A percentile compares a stretch with the other conserved stretches of the same genome.
These are phyloP conservation scores for Catocala fraxini DNA, from an alignment of 2,888 invertebrate genomes.

Conservation along the genomic window DNA sequence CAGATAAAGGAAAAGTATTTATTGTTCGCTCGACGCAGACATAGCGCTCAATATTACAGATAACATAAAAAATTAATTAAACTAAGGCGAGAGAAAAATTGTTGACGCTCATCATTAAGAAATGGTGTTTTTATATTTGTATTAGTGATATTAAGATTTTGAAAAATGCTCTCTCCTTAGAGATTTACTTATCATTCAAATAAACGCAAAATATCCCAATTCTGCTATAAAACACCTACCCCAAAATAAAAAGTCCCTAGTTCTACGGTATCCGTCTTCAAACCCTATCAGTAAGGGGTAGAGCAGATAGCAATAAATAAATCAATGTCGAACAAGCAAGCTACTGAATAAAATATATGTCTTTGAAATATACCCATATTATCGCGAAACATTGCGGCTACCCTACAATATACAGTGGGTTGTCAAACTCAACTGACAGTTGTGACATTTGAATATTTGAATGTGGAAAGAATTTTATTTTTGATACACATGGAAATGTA, in stretches of 20 bases:
- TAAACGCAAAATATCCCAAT: conserved; percentile 16
- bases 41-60: too few relatives aligned
- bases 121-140: too few relatives aligned
- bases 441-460: conserved; percentile 43
- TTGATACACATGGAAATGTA: conserved; percentile 6
- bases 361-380: conserved; percentile 79
- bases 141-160: too few relatives aligned
- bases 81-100: too few relatives aligned
- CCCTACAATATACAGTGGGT: conserved; percentile 57
- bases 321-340: conserved; percentile 66
- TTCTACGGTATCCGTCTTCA: conserved; percentile 38
- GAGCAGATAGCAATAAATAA: conserved; percentile 71
- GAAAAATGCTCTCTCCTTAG: neutral
- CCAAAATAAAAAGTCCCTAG: conserved; percentile 23
- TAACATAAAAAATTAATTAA: too few relatives aligned
- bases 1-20: too few relatives aligned
- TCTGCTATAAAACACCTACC: conserved; percentile 13
- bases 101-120: too few relatives aligned
- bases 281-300: conserved; percentile 50
- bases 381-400: conserved; percentile 67
- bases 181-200: conserved; percentile 12
- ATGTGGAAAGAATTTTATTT: conserved; percentile 26
- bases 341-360: conserved; percentile 80
- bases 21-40: too few relatives aligned
- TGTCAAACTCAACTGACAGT: conserved; percentile 44